phyloP scores from a whole-genome alignment of 2,797 vertebrate species.

The Pangasius sanitwongsei region DNA sequence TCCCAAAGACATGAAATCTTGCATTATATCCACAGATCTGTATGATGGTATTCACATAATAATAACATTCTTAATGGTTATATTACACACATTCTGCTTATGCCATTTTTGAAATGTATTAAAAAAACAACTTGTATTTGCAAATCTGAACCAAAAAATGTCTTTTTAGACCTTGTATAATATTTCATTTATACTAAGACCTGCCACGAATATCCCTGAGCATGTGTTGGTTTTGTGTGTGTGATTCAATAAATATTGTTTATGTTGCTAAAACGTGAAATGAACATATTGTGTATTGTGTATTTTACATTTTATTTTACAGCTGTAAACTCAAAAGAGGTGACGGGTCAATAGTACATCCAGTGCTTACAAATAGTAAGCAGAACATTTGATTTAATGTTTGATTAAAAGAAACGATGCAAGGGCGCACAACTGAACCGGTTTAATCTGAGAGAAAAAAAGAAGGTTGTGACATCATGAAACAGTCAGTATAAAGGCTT shows the following conservation, averaged over 20 bases:
- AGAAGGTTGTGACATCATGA: background rate
- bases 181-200: background rate
- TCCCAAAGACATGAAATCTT: background rate
- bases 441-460: constrained; percentile 18
- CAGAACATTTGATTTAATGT: background rate
- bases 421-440: background rate
- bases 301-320: background rate
- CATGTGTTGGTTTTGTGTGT: background rate
- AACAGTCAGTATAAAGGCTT: constrained; percentile 11
- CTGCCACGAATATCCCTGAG: background rate
- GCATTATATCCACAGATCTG: background rate
- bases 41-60: background rate
- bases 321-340: background rate
- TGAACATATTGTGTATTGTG: background rate
- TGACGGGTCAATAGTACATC: background rate
- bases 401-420: background rate
- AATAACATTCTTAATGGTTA: no score
- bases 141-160: background rate
- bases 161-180: background rate
- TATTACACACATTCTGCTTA: background rate
- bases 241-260: constrained; percentile 9
- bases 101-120: background rate
- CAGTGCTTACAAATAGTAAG: background rate
- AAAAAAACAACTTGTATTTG: background rate
- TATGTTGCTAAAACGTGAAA: background rate